A percentile compares a stretch with the other conserved stretches of the same genome.
Evolutionary conservation across 2,888 invertebrate species (phyloP).

Genomic region (Gymnocheta viridis): DNA sequence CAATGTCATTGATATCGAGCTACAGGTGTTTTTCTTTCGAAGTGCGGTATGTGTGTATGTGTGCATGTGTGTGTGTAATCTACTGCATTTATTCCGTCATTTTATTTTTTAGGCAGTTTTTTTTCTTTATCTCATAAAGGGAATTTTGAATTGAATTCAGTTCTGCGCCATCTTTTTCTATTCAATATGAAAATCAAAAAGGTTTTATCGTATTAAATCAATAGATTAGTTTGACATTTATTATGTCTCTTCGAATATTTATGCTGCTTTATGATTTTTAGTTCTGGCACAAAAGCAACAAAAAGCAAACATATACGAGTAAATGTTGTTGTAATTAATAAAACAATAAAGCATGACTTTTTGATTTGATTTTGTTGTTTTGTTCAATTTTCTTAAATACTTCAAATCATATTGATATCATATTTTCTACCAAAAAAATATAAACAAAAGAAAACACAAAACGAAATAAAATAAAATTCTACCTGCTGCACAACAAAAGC

Average conservation of each 20-base stretch:
- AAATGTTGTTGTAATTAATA: constrained; percentile 20
- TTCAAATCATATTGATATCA: neutral
- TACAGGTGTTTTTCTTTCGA: constrained; percentile 62
- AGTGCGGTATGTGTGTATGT: neutral
- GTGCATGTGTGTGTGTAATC: neutral
- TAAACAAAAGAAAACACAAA: too few species aligned
- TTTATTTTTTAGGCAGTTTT: neutral
- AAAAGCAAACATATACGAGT: neutral
- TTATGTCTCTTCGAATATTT: constrained; percentile 35
- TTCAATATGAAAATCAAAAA: constrained; percentile 27
- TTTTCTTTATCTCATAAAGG: neutral
- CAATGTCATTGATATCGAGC: constrained; percentile 42
- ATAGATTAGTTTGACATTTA: constrained; percentile 64
- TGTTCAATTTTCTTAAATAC: neutral
- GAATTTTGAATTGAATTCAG: constrained; percentile 9
- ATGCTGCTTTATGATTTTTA: constrained; percentile 5
- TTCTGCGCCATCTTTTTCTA: constrained; percentile 11
- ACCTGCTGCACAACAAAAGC: constrained; percentile 34
- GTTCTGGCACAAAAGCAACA: neutral
- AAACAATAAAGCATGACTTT: constrained; percentile 51
- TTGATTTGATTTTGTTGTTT: constrained; percentile 26
- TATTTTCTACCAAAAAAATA: neutral
- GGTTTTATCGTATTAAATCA: constrained; percentile 62
- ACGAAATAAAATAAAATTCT: constrained; percentile 7
- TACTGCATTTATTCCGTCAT: neutral